Conservation (phyloP, 2,888 invertebrate genomes). For the Microctonus brassicae region DNA sequence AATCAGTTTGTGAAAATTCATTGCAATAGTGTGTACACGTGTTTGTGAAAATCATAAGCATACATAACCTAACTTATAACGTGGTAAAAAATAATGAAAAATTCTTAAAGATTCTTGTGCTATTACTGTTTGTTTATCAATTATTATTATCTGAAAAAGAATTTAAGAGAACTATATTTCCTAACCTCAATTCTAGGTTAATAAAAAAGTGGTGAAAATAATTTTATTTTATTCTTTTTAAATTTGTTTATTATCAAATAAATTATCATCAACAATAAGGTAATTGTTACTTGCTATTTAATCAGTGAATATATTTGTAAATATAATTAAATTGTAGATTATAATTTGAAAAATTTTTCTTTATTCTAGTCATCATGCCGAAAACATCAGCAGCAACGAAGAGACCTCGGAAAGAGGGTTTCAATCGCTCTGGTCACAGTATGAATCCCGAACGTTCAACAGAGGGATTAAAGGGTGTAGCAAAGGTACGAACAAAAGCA, state of each 20-base stretch:
- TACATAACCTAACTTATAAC: neutral
- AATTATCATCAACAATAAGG: neutral
- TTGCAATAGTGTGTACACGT: neutral
- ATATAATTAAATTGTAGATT: neutral
- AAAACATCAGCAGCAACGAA: constrained; percentile 81
- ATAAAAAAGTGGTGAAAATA: neutral
- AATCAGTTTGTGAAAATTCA: no score
- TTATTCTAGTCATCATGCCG: constrained; percentile 74
- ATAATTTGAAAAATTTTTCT: neutral
- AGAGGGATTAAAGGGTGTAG: constrained; percentile 86
- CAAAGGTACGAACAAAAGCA: constrained; percentile 86
- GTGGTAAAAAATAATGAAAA: no score
- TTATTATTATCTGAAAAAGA: no score
- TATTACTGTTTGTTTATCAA: no score
- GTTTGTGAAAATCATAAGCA: neutral
- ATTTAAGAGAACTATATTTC: no score
- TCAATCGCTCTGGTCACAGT: constrained; percentile 90
- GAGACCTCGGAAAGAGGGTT: constrained; percentile 85
- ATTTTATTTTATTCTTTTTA: neutral
- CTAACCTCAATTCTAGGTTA: no score
- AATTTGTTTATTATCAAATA: neutral
- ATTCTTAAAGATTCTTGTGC: no score
- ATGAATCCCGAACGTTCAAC: constrained; percentile 93
- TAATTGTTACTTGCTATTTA: neutral
- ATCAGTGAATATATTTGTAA: neutral